A percentile compares a stretch with the other conserved stretches of the same genome.
These are phyloP conservation scores for Planiliza haematocheilus DNA, from an alignment of 2,113 vertebrate genomes.

Conservation along the genomic window DNA sequence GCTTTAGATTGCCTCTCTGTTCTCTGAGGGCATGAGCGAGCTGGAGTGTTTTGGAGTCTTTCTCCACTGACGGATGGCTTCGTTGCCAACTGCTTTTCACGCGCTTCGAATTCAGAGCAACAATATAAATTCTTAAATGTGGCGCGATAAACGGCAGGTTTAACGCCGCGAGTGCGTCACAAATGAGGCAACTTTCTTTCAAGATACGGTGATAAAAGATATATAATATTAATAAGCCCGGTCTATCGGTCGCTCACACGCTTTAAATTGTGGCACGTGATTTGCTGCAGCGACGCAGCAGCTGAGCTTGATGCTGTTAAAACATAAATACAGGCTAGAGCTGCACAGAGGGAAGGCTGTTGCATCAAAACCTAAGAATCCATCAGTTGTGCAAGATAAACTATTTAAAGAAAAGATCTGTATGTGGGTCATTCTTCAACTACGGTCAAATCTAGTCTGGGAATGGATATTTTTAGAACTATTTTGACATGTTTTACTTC, in stretches of 20 bases:
- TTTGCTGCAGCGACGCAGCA: conserved; percentile 3
- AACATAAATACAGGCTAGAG: conserved; percentile 22
- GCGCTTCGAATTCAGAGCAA: conserved; percentile 25
- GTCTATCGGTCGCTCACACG: conserved; percentile 3
- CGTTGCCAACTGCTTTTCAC: conserved; percentile 26
- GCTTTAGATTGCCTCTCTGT: conserved; percentile 64
- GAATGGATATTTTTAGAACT: no score
- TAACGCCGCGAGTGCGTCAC: not conserved
- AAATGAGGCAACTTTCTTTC: conserved; percentile 11
- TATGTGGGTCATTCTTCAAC: no score
- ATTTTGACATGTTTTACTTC: no score
- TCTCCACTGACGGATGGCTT: conserved; percentile 31
- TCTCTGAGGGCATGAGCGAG: conserved; percentile 54
- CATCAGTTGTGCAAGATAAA: no score
- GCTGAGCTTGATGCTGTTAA: conserved; percentile 33
- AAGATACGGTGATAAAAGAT: conserved; percentile 21
- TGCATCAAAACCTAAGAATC: conserved; percentile 24
- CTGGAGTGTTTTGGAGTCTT: conserved; percentile 33
- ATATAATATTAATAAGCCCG: conserved; percentile 20
- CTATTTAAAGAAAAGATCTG: no score
- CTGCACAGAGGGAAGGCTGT: not conserved
- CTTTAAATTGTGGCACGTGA: not conserved
- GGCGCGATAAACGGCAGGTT: conserved; percentile 14
- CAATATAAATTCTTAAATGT: not conserved
- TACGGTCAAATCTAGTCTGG: no score